phyloP scores from a whole-genome alignment of 2,113 vertebrate genomes.

The Lagopus leucura region DNA sequence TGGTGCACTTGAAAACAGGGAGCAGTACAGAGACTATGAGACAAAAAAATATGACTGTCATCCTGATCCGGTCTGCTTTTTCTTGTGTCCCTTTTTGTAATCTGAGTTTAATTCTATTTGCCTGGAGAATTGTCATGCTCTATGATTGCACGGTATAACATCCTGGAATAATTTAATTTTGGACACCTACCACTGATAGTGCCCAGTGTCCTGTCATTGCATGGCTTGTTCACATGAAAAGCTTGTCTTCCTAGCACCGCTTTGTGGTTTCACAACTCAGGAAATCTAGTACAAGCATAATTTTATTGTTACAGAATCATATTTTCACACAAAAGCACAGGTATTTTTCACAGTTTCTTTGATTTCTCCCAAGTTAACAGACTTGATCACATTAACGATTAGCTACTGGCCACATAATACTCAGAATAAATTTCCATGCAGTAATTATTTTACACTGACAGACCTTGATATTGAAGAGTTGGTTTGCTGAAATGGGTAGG shows the following conservation, averaged over 20 bases:
- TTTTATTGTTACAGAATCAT: not conserved
- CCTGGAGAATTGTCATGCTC: not conserved
- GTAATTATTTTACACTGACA: not conserved
- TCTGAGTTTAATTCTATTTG: not conserved
- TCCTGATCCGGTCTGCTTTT: not conserved
- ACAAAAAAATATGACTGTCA: not conserved
- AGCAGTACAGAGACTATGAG: not conserved
- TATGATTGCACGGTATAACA: not conserved
- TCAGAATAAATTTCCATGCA: not conserved
- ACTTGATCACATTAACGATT: not conserved
- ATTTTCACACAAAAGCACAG: not conserved
- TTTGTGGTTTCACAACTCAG: not conserved
- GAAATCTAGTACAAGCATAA: not conserved
- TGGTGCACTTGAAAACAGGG: not conserved
- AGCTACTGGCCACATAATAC: not conserved
- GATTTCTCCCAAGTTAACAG: not conserved
- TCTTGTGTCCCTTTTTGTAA: not conserved
- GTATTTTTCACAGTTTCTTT: not conserved
- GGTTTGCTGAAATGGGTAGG: not conserved
- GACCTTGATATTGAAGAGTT: not conserved
- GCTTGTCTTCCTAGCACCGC: not conserved
- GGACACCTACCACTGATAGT: fast-evolving
- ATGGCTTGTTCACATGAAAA: not conserved
- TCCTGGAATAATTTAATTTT: not conserved
- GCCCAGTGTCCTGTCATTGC: not conserved